phyloP scores from a whole-genome alignment of 2,888 invertebrate species.

The Caenorhabditis angaria region DNA sequence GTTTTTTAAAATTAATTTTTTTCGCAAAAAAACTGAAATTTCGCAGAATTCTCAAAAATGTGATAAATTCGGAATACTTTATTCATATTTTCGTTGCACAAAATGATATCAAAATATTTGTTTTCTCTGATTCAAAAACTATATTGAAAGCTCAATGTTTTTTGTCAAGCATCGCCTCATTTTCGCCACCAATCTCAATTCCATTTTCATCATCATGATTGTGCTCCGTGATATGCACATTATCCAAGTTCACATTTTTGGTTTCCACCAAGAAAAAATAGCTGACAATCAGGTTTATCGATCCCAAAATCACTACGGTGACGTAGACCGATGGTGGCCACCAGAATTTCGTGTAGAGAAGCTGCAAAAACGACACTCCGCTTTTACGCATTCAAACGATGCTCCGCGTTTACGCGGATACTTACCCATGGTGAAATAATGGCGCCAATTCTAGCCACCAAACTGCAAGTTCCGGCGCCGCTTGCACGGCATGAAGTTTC shows the following conservation, averaged over 20 bases:
- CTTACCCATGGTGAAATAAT: conserved; percentile 57
- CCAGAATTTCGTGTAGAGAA: conserved; percentile 51
- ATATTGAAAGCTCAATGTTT: no score
- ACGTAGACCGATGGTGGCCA: conserved; percentile 61
- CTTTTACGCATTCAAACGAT: no score
- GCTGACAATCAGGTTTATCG: conserved; percentile 51
- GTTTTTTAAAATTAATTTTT: no score
- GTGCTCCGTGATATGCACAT: conserved; percentile 16
- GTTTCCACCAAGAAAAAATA: conserved; percentile 47
- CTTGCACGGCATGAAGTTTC: conserved; percentile 59
- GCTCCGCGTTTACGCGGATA: not conserved
- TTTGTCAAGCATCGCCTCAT: no score
- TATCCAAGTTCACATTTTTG: conserved; percentile 30
- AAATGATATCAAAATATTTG: no score
- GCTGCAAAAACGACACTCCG: conserved; percentile 50
- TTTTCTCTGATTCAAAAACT: no score
- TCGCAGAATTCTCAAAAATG: no score
- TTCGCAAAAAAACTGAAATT: no score
- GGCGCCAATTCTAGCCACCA: conserved; percentile 63
- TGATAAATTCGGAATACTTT: no score
- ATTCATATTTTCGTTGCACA: no score
- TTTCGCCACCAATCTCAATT: no score
- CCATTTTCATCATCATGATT: no score
- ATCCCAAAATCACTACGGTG: conserved; percentile 54
- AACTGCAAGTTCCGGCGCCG: conserved; percentile 58